Conservation (phyloP, 1,140 invertebrate species). For the Rhagoletis zephyria region DNA sequence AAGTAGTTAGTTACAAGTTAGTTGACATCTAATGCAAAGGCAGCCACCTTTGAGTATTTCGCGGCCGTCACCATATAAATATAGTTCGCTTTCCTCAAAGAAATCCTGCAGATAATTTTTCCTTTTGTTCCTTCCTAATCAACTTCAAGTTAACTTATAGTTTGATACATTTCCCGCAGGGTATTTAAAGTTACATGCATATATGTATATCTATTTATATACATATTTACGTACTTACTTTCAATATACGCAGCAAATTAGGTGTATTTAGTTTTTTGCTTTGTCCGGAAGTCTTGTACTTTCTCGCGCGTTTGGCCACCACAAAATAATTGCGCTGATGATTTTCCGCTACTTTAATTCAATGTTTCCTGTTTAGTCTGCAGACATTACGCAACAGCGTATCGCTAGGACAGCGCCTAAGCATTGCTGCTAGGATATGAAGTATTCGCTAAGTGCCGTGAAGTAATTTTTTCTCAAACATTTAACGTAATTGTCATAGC, state of each 20-base stretch:
- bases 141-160: no score
- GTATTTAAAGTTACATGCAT: no score
- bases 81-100: no score
- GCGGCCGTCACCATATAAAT: no score
- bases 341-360: constrained; percentile 46
- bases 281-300: constrained; percentile 36
- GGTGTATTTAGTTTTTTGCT: background rate
- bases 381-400: background rate
- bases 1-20: no score
- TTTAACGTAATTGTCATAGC: background rate
- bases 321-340: constrained; percentile 9
- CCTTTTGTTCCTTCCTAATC: no score
- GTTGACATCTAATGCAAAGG: no score
- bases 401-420: background rate
- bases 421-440: background rate
- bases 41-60: no score
- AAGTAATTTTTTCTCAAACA: background rate
- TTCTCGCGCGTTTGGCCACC: background rate
- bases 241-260: background rate
- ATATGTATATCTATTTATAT: background rate
- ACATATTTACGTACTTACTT: background rate
- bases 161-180: no score
- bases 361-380: constrained; percentile 37
- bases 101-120: no score
- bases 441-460: background rate